Evolutionary conservation across 2,888 invertebrate species (phyloP), one percentile per base, ranked within the genome.

Genomic region (Erannis defoliaria): DNA sequence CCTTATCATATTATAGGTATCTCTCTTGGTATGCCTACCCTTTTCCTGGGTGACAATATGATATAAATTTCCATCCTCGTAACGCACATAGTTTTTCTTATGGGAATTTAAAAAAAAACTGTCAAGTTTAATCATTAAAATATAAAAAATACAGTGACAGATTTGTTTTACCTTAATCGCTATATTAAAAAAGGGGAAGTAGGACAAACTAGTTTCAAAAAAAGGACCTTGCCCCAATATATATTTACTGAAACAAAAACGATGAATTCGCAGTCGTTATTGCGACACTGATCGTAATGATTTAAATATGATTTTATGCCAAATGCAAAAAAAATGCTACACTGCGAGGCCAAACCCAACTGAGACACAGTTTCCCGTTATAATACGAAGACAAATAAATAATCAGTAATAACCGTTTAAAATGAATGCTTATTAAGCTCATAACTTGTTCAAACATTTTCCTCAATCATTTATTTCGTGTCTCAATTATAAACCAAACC

Each of bases 371-470:
- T 59, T 53, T 59, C 46, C 19, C 46, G 48, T 54, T 48, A 40
- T 26, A 59, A 9, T 26, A 40, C n/a, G 21, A 23, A 48, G 16
- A 53, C 23, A 51, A 59, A 54, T 53, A 55, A 31, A 56, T 23
- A 45, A 35, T 33, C n/a, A 45, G 10, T n/a, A 33, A 46, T 33
- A 37, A 38, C 23, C 40, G 18, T 45, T 29, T 18, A 33, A 51
- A 51, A 16, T 38, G 40, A 50, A 21, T 38, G 55, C 40, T 62
- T 53, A 50, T 60, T 45, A 46, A 51, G 8, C 23, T 18, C 19
- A 58, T 35, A 46, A 48, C 58, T 48, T 58, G 29, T 58, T 45
- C 12, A 46, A 55, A 46, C 29, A 37, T 51, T 58, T 55, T 40
- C 58, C 58, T 58, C 10, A n/a, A 29, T 16, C 40, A 19, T 57